Evolutionary conservation across 2,888 invertebrate species (phyloP).

Genomic region (Nipponacmea schrenckii): DNA sequence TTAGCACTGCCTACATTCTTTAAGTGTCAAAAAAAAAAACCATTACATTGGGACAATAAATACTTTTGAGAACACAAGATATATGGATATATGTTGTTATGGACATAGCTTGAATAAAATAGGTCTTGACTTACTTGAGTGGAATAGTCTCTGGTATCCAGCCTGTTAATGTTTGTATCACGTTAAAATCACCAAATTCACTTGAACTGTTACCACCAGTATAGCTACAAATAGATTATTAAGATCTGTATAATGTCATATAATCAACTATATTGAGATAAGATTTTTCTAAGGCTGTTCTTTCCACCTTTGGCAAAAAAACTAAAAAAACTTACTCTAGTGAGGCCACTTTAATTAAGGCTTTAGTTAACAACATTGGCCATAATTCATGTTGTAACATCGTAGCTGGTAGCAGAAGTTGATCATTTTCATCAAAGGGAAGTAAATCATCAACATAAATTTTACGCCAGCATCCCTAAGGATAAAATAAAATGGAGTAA

Average conservation of each 20-base stretch:
- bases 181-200: slow-evolving; percentile 67
- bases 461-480: slow-evolving; percentile 68
- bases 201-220: slow-evolving; percentile 57
- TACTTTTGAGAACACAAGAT: no score
- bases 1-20: no score
- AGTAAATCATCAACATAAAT: slow-evolving; percentile 66
- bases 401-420: slow-evolving; percentile 63
- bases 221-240: slow-evolving; percentile 49
- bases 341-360: slow-evolving; percentile 67
- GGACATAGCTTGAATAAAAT: no score
- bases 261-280: not conserved
- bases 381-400: slow-evolving; percentile 65
- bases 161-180: slow-evolving; percentile 66
- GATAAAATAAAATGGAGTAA: slow-evolving; percentile 10
- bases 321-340: slow-evolving; percentile 60
- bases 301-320: no score
- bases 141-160: slow-evolving; percentile 68
- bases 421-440: slow-evolving; percentile 66
- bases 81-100: no score
- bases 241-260: not conserved
- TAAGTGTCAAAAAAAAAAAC: no score
- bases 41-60: no score
- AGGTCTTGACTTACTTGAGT: slow-evolving; percentile 60
- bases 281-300: no score
- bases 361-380: slow-evolving; percentile 68